A percentile compares a stretch with the other conserved stretches of the same genome.
phyloP scores from a whole-genome alignment of 2,888 invertebrate species.

The Zaprionus obscuricornis region DNA sequence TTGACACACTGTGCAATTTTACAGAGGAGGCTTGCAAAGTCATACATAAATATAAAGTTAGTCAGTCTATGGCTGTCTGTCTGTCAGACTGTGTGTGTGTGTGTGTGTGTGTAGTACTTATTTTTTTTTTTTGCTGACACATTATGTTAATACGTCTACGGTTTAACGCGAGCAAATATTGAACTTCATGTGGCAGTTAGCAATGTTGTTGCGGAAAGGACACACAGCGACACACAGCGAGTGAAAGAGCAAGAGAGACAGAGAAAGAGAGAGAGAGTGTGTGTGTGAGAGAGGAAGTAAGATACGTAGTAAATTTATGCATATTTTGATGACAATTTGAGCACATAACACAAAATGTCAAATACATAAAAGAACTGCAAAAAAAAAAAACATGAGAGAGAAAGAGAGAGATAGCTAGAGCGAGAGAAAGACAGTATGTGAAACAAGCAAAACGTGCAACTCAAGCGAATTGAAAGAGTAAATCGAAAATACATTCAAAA shows the following conservation, averaged over 20 bases:
- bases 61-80: neutral
- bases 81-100: neutral
- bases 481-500: constrained; percentile 57
- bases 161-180: constrained; percentile 68
- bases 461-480: constrained; percentile 46
- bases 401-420: too few species aligned
- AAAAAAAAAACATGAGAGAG: constrained; percentile 22
- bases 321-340: constrained; percentile 66
- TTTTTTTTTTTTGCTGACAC: constrained; percentile 50
- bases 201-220: constrained; percentile 12
- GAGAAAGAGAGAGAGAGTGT: too few species aligned
- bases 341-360: constrained; percentile 62
- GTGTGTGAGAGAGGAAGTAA: too few species aligned
- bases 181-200: constrained; percentile 55
- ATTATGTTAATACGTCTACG: constrained; percentile 68
- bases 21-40: neutral
- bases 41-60: neutral
- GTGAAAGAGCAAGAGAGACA: too few species aligned
- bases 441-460: too few species aligned
- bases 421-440: too few species aligned
- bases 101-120: constrained; percentile 19
- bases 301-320: constrained; percentile 55
- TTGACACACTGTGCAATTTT: neutral
- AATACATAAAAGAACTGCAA: constrained; percentile 57
- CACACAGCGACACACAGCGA: constrained; percentile 8